phyloP scores from a whole-genome alignment of 2,113 vertebrate genomes.

The Oreotrochilus melanogaster region DNA sequence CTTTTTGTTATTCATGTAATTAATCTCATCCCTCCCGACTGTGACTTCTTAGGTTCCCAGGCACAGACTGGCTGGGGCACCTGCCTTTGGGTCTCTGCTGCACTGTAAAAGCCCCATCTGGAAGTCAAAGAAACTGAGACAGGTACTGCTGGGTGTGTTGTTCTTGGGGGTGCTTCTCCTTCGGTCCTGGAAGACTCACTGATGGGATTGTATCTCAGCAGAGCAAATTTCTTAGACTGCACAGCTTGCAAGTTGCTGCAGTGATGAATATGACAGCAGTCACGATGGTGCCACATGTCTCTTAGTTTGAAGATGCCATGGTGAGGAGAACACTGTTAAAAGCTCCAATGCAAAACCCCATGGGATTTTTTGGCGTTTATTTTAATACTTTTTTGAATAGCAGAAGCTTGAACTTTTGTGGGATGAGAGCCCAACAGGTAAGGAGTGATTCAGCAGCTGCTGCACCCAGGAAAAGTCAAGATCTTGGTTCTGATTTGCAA shows the following conservation, averaged over 20 bases:
- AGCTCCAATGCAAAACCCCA: background rate
- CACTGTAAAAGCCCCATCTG: background rate
- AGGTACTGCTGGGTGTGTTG: background rate
- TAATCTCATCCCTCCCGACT: background rate
- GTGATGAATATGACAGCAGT: background rate
- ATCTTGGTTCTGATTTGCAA: background rate
- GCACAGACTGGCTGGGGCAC: background rate
- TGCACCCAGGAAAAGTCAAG: background rate
- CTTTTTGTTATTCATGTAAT: background rate
- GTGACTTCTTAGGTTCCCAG: background rate
- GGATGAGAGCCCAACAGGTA: background rate
- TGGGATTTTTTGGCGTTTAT: background rate
- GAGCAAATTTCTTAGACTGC: background rate
- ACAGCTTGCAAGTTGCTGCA: background rate
- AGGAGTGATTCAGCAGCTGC: background rate
- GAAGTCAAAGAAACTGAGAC: background rate
- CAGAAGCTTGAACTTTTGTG: background rate
- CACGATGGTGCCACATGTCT: rapidly evolving
- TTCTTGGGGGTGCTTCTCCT: background rate
- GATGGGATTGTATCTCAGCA: background rate
- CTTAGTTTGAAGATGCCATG: background rate
- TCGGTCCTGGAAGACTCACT: background rate
- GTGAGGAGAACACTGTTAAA: background rate
- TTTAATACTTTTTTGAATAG: background rate
- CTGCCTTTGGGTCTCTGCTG: background rate